Evolutionary conservation across 2,888 invertebrate species (phyloP), one percentile per base, ranked within the genome.

Genomic region (Ischnura elegans): DNA sequence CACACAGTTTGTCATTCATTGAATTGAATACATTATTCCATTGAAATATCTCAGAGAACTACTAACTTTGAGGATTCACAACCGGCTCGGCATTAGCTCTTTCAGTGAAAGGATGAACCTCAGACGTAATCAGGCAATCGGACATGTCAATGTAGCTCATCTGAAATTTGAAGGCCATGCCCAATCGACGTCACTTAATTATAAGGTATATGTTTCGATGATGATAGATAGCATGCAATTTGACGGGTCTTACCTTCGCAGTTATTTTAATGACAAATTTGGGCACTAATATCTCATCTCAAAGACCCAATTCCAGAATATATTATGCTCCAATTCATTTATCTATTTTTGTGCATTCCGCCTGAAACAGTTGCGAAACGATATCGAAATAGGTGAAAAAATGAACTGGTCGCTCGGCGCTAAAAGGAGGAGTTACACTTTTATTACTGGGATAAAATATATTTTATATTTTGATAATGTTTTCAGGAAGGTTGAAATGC

Each of bases 101-200:
- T 45, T 94, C 93, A 4, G 93, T 94, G 76, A 94, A 94, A 46
- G 94, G 93, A n/a, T 94, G 94, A 42, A 95, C 94, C 94, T 95
- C 95, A 29, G 95, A 95, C 29, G 95, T 94, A 2, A 95, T 94
- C 87, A 94, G 84, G 66, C 94, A 94, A 43, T 94, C 94, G n/a
- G 29, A 13, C 10, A 76, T 16, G 76, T 76, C 36, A 36, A 93
- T 93, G 29, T 51, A 93, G 16, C 94, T 94, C 94, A 94, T 94
- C 94, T 94, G 93, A 61, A 94, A 94, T 87, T 87, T 42, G 36
- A 10, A 87, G 25, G 8, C 29, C 1, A 90, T 45, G 43, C 4
- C 51, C n/a, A 16, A 85, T 45, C n/a, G 36, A 45, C n/a, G 45
- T 85, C n/a, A 86, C 1, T 46, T 86, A 46, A 86, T n/a, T n/a